These are phyloP conservation scores for Pseudobourletiella spinata DNA, from an alignment of 1,140 invertebrate genomes.

Conservation along the genomic window DNA sequence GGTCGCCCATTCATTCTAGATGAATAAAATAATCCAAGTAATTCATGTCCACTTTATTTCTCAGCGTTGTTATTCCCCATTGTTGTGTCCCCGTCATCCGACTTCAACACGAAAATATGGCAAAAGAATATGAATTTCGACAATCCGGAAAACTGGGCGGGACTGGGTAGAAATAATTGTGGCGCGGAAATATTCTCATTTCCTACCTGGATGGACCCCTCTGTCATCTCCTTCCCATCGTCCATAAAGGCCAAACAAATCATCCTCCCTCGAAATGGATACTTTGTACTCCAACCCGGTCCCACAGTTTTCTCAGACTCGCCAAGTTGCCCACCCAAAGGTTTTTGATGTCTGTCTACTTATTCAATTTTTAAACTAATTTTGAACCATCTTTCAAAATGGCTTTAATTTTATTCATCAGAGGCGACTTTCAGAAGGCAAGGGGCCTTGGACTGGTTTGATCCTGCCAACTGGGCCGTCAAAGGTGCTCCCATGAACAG, in stretches of 20 bases:
- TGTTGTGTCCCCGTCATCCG: too few relatives aligned
- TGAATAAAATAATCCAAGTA: too few relatives aligned
- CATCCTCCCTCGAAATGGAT: slow-evolving; percentile 32
- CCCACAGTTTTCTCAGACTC: slow-evolving; percentile 23
- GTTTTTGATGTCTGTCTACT: too few relatives aligned
- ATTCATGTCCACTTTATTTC: too few relatives aligned
- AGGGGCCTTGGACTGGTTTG: slow-evolving; percentile 27
- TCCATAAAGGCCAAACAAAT: slow-evolving; percentile 30
- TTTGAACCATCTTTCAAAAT: not conserved
- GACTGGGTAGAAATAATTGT: slow-evolving; percentile 27
- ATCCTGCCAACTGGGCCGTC: slow-evolving; percentile 28
- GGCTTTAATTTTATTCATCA: slow-evolving; percentile 15
- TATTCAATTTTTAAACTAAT: too few relatives aligned
- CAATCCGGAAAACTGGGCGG: slow-evolving; percentile 31
- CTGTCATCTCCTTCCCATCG: slow-evolving; percentile 24
- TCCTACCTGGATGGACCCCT: slow-evolving; percentile 22
- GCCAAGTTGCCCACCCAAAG: slow-evolving; percentile 21
- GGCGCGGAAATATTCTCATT: slow-evolving; percentile 33
- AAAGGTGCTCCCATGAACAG: not conserved
- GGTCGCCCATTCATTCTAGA: too few relatives aligned
- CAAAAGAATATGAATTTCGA: slow-evolving; percentile 31
- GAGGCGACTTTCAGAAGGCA: slow-evolving; percentile 30
- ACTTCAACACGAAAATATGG: slow-evolving; percentile 30
- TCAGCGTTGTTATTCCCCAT: too few relatives aligned
- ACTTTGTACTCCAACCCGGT: slow-evolving; percentile 34